These are phyloP conservation scores for Mastigias papua DNA, from an alignment of 30 jellyfish, hydroid and myxozoan genomes.

Conservation along the genomic window DNA sequence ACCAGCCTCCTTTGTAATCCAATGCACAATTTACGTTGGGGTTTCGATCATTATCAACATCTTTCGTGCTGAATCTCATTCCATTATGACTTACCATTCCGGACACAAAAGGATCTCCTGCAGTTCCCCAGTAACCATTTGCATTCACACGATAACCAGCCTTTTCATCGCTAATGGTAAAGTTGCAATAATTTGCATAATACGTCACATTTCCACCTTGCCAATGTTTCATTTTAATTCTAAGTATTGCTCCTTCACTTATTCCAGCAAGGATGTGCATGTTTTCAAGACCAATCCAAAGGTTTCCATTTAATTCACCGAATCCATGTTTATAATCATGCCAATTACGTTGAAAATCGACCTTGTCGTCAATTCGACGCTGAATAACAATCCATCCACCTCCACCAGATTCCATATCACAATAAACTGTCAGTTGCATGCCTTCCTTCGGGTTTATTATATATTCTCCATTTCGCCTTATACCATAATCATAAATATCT, in stretches of 20 bases:
- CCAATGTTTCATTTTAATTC: slow-evolving; percentile 25
- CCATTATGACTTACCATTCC: neutral
- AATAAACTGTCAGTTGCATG: neutral
- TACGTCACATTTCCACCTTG: neutral
- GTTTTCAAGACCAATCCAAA: slow-evolving; percentile 49
- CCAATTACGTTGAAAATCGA: slow-evolving; percentile 34
- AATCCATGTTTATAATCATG: slow-evolving; percentile 15
- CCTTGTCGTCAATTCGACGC: slow-evolving; percentile 41
- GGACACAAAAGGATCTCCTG: slow-evolving; percentile 10
- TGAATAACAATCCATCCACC: slow-evolving; percentile 27
- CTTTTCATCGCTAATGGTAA: slow-evolving; percentile 25
- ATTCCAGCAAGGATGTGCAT: slow-evolving; percentile 19
- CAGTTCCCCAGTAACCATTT: slow-evolving; percentile 14
- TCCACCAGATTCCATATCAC: slow-evolving; percentile 53
- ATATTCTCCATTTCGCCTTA: neutral
- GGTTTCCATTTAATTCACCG: slow-evolving; percentile 45
- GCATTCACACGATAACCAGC: slow-evolving; percentile 14
- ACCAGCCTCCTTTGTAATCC: slow-evolving; percentile 2
- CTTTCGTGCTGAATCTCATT: slow-evolving; percentile 1
- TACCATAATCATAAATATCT: slow-evolving; percentile 13
- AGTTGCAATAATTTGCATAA: slow-evolving; percentile 25
- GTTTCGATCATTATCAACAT: neutral
- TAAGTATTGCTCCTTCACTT: neutral
- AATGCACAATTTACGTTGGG: neutral
- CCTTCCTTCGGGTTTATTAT: neutral